These are phyloP conservation scores for Dolichotis patagonum DNA, from an alignment of 2,113 vertebrate species.

Conservation along the genomic window DNA sequence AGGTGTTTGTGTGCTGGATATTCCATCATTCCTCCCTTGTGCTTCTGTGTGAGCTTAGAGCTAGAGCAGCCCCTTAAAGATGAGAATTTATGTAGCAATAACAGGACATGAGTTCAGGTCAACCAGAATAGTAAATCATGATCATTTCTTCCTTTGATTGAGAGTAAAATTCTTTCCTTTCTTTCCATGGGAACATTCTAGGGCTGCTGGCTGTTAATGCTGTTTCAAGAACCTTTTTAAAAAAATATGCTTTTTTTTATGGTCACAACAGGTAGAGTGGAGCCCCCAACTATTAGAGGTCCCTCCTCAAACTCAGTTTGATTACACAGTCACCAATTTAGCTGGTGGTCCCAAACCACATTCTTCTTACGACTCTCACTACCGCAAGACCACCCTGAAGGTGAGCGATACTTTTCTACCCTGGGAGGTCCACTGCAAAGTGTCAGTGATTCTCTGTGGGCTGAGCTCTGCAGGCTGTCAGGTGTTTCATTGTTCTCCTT, in stretches of 20 bases:
- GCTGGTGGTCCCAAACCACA: conserved; percentile 90
- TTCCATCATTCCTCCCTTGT: not conserved
- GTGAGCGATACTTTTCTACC: conserved; percentile 66
- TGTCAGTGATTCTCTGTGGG: not conserved
- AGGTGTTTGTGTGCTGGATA: not conserved
- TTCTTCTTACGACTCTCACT: conserved; percentile 88
- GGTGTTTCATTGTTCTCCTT: not conserved
- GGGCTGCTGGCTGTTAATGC: not conserved
- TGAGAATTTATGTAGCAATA: not conserved
- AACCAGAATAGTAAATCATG: not conserved
- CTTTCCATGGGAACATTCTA: not conserved
- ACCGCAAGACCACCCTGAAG: conserved; percentile 84
- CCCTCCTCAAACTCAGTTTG: conserved; percentile 90
- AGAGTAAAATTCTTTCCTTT: not conserved
- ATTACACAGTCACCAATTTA: conserved; percentile 92
- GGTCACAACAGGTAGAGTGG: conserved; percentile 91
- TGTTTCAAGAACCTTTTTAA: not conserved
- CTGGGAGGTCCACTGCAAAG: not conserved
- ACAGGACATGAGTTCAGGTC: not conserved
- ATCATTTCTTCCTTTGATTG: not conserved
- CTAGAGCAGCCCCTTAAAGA: not conserved
- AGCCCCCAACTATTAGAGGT: conserved; percentile 88
- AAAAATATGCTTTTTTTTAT: not conserved
- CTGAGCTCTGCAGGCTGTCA: not conserved
- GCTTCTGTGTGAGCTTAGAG: not conserved